Evolutionary conservation across 2,797 vertebrate genomes (phyloP).

Genomic region (Holocentrus rufus): DNA sequence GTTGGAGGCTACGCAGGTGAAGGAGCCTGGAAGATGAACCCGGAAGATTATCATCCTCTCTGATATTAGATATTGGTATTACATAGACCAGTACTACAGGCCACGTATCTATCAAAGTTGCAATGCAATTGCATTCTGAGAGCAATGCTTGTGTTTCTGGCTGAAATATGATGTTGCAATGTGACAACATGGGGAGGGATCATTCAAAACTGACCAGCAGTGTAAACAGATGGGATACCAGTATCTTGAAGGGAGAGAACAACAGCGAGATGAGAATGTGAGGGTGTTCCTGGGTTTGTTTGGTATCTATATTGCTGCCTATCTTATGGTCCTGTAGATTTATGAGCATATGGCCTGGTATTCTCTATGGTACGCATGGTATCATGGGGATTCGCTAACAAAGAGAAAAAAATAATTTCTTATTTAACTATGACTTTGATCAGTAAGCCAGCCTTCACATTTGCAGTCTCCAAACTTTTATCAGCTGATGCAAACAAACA

Average conservation of each 20-base stretch:
- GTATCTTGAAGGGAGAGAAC: not conserved
- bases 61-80: not conserved
- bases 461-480: slow-evolving; percentile 42
- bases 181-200: not conserved
- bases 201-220: not conserved
- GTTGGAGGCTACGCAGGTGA: slow-evolving; percentile 97
- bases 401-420: slow-evolving; percentile 30
- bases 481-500: slow-evolving; percentile 53
- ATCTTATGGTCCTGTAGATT: too few relatives aligned
- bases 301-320: too few relatives aligned
- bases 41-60: slow-evolving; percentile 7
- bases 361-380: too few relatives aligned
- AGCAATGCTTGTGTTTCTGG: not conserved
- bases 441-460: not conserved
- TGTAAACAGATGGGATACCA: not conserved
- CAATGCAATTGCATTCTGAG: not conserved
- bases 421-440: slow-evolving; percentile 26
- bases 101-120: not conserved
- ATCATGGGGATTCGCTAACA: too few relatives aligned
- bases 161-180: not conserved
- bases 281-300: too few relatives aligned
- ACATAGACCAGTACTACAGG: not conserved
- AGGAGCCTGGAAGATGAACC: slow-evolving; percentile 83
- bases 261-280: too few relatives aligned
- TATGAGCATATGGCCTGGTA: too few relatives aligned